These are phyloP conservation scores for Corythornis madagascariensis DNA, from an alignment of 2,113 vertebrate species.

Conservation along the genomic window DNA sequence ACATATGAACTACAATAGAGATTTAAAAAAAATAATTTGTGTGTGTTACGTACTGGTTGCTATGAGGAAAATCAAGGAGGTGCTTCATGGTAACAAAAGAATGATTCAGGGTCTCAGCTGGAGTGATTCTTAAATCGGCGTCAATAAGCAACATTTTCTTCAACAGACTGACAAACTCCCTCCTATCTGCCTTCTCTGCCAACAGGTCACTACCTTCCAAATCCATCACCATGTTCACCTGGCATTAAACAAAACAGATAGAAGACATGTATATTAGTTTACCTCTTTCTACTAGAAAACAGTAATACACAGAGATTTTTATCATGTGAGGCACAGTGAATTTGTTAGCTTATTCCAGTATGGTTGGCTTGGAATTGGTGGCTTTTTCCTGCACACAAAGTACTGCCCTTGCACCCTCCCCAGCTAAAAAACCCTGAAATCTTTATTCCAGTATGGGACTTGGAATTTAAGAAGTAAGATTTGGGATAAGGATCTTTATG, in stretches of 20 bases:
- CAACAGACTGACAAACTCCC: slow-evolving; percentile 95
- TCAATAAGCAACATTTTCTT: slow-evolving; percentile 99
- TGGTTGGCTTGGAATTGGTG: not conserved
- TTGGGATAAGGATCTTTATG: not conserved
- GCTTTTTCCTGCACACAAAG: not conserved
- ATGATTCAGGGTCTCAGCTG: slow-evolving; percentile 90
- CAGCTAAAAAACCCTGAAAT: not conserved
- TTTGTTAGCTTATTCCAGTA: not conserved
- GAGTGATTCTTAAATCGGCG: slow-evolving; percentile 92
- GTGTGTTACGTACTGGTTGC: slow-evolving; percentile 89
- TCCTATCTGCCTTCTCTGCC: slow-evolving; percentile 95
- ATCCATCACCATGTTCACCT: slow-evolving; percentile 99
- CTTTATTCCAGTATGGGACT: not conserved
- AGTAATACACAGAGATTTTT: not conserved
- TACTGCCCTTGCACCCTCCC: not conserved
- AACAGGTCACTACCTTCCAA: slow-evolving; percentile 96
- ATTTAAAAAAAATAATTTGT: not conserved
- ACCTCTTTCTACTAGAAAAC: not conserved
- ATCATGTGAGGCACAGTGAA: rapidly evolving
- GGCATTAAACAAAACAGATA: not conserved
- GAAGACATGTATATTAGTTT: not conserved
- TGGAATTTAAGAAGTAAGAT: not conserved
- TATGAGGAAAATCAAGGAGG: slow-evolving; percentile 96
- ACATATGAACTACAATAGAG: not conserved
- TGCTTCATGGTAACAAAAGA: slow-evolving; percentile 98